Percentiles rank a stretch among this genome's conserved stretches.
Conservation (phyloP, 2,797 vertebrate genomes). For the Apodemus agrarius region DNA sequence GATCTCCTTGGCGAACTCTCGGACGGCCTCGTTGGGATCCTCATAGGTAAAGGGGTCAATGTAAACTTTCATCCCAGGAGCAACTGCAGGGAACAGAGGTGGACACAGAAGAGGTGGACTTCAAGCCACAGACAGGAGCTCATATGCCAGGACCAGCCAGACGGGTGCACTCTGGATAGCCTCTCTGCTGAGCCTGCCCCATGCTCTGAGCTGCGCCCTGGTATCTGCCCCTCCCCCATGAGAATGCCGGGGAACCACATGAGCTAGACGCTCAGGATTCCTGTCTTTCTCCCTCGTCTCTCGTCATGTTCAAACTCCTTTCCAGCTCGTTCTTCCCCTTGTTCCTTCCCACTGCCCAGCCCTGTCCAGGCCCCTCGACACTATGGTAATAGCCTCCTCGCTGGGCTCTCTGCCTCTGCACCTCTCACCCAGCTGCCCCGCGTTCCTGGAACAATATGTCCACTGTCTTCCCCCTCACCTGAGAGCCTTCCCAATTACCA, state of each 20-base stretch:
- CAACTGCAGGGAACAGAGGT: conserved; percentile 88
- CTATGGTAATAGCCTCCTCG: conserved; percentile 55
- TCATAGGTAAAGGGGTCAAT: conserved; percentile 99
- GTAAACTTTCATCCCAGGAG: conserved; percentile 98
- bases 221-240: background rate
- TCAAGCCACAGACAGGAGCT: background rate
- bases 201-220: background rate
- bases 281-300: conserved; percentile 22
- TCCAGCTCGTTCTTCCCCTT: background rate
- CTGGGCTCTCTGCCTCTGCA: conserved; percentile 68
- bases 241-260: background rate
- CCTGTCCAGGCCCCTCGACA: conserved; percentile 50
- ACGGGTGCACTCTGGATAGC: background rate
- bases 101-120: background rate
- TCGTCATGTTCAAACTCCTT: conserved; percentile 39
- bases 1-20: conserved; percentile 99
- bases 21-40: conserved; percentile 98
- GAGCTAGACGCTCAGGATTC: conserved; percentile 16
- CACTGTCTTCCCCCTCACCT: conserved; percentile 60
- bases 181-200: background rate
- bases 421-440: conserved; percentile 58
- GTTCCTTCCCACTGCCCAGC: conserved; percentile 14
- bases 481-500: conserved; percentile 73
- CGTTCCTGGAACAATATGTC: conserved; percentile 64
- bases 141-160: no score